These are phyloP conservation scores for Zaprionus bogoriensis DNA, from an alignment of 2,888 invertebrate genomes.

Conservation along the genomic window DNA sequence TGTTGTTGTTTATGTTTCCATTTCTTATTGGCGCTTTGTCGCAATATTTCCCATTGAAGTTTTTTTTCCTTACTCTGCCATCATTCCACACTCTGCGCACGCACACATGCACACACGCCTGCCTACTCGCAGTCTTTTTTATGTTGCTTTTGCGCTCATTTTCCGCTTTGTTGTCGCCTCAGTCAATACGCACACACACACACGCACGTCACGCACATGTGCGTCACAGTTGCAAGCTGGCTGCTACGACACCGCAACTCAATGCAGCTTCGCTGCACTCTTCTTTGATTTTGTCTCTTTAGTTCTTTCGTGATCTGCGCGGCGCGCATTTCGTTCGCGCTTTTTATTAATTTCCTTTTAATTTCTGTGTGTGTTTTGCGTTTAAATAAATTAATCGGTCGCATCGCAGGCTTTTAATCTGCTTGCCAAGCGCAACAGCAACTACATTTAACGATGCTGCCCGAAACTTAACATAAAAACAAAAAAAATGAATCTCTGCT, in stretches of 20 bases:
- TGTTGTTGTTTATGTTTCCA: conserved; percentile 62
- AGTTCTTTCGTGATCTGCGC: conserved; percentile 26
- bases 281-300: background rate
- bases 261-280: background rate
- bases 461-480: conserved; percentile 14
- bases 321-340: conserved; percentile 20
- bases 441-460: conserved; percentile 36
- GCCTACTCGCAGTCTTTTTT: background rate
- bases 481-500: conserved; percentile 27
- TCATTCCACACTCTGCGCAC: conserved; percentile 22
- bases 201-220: too few species aligned
- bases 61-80: conserved; percentile 34
- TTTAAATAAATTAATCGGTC: conserved; percentile 31
- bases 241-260: conserved; percentile 2
- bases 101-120: background rate
- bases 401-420: conserved; percentile 36
- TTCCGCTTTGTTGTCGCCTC: conserved; percentile 14
- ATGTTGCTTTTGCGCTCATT: conserved; percentile 5
- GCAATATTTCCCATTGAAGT: conserved; percentile 66
- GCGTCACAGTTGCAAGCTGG: conserved; percentile 19
- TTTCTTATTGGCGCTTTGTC: conserved; percentile 65
- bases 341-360: conserved; percentile 14
- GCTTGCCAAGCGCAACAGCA: conserved; percentile 32
- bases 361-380: conserved; percentile 21
- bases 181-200: too few species aligned